These are phyloP conservation scores for Drosophila dunni DNA, from an alignment of 1,140 invertebrate species.

Conservation along the genomic window DNA sequence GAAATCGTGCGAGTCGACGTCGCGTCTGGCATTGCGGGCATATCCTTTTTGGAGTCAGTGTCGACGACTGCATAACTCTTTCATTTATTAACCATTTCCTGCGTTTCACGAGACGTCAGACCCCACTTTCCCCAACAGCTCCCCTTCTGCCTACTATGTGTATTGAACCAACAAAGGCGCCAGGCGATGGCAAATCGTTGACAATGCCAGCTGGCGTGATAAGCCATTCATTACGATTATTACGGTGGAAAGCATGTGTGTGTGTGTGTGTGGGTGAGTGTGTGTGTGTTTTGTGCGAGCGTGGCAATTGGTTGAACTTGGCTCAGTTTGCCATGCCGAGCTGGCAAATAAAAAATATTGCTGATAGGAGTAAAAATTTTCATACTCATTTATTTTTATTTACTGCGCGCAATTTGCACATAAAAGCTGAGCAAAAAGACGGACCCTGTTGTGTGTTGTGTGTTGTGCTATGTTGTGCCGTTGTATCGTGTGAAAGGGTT, in stretches of 20 bases:
- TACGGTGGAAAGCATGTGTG: slow-evolving; percentile 52
- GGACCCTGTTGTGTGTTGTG: slow-evolving; percentile 12
- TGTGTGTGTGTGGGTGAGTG: slow-evolving; percentile 21
- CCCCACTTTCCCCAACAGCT: neutral
- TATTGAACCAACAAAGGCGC: slow-evolving; percentile 80
- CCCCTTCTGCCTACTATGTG: slow-evolving; percentile 3
- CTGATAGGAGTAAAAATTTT: slow-evolving; percentile 82
- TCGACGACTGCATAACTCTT: slow-evolving; percentile 71
- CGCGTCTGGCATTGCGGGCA: slow-evolving; percentile 28
- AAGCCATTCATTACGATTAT: slow-evolving; percentile 83
- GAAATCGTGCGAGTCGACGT: slow-evolving; percentile 55
- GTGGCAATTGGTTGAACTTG: slow-evolving; percentile 37
- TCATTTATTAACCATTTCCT: slow-evolving; percentile 81
- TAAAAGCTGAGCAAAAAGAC: slow-evolving; percentile 61
- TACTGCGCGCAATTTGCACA: slow-evolving; percentile 82
- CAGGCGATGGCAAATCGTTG: slow-evolving; percentile 65
- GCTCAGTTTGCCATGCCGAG: slow-evolving; percentile 20
- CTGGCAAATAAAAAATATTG: slow-evolving; percentile 78
- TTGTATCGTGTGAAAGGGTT: slow-evolving; percentile 63
- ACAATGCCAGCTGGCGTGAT: slow-evolving; percentile 83
- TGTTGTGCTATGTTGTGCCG: neutral
- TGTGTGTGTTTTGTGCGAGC: slow-evolving; percentile 23
- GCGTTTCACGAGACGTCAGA: slow-evolving; percentile 29
- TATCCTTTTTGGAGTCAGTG: slow-evolving; percentile 31
- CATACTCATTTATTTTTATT: slow-evolving; percentile 84